Base-by-base conservation (phyloP, 2,113 vertebrate genomes). In the Nyctibius bracteatus region DNA sequence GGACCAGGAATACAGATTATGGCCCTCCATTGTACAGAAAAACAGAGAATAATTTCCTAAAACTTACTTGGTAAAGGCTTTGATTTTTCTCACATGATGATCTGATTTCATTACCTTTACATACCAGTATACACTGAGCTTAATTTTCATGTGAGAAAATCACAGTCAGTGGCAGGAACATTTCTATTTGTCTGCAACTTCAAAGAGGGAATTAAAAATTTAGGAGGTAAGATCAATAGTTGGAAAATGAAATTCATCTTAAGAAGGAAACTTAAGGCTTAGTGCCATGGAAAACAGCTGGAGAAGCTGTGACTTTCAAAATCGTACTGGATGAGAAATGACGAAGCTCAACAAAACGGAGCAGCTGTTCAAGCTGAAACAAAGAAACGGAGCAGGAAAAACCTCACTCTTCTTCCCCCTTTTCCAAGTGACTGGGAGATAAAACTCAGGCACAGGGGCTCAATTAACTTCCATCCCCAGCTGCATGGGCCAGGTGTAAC, bases 141-240 rank as follows among this genome's bases (percentile, higher is more conserved):
- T 89, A 80, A 92, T 95, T 90, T 96, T 94, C 70, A 85, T 85
- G 70, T 85, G 49, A 94, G 73, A 91, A 92, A 91, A 85, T 72
- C 93, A 82, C 66, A 94, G 77, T 86, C 61, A 89, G 86, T 80
- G 90, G 81, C 70, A 90, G n/a, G 70, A 94, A 92, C 73, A 91
- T 91, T 91, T 94, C 66, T 92, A n/a, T 94, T 91, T 92, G 91
- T 49, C 87, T 94, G 73, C 58, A 92, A 65, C 74, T 90, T 96
- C 94, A 96, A 94, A 97, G 94, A 79, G 23, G 6, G 41, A 90
- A 89, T 87, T 66, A 94, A 96, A 92, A 94, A 87, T 93, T 89
- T 90, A 96, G 58, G 82, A 87, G 54, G 58, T 73, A 85, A 95
- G 87, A 96, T 95, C 90, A 96, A 90, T 92, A 85, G 77, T 6